These are phyloP conservation scores for Asobara japonica DNA, from an alignment of 1,140 invertebrate species.

Conservation along the genomic window DNA sequence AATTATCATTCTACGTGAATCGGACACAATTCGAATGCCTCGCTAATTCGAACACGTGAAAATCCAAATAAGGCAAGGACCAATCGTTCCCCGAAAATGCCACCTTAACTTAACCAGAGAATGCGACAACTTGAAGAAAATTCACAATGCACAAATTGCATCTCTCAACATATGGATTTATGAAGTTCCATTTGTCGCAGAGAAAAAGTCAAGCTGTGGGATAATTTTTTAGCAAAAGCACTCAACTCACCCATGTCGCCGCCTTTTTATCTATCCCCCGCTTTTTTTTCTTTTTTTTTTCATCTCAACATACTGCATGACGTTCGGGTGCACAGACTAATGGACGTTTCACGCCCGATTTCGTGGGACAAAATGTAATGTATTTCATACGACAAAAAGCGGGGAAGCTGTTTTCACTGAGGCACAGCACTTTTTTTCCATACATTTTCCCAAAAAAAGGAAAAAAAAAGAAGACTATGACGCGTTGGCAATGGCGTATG, in stretches of 20 bases:
- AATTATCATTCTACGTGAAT: no score
- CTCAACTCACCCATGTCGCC: slow-evolving; percentile 7
- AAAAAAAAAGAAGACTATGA: slow-evolving; percentile 7
- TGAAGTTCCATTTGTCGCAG: neutral
- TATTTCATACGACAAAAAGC: neutral
- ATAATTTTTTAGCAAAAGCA: slow-evolving; percentile 30
- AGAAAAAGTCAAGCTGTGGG: slow-evolving; percentile 4
- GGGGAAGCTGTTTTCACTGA: neutral
- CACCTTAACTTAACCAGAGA: no score
- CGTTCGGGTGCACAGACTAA: slow-evolving; percentile 26
- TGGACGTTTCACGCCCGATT: slow-evolving; percentile 34
- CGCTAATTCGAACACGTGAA: no score
- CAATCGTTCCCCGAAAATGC: no score
- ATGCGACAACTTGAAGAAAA: neutral
- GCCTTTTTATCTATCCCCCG: slow-evolving; percentile 12
- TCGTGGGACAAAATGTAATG: slow-evolving; percentile 23
- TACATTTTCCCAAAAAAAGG: neutral
- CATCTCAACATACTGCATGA: slow-evolving; percentile 13
- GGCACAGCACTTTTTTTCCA: neutral
- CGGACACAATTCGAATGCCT: no score
- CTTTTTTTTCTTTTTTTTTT: slow-evolving; percentile 4
- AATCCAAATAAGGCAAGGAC: no score
- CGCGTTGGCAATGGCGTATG: neutral
- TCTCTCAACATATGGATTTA: neutral
- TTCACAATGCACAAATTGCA: neutral